Base-by-base conservation (phyloP, 2,888 invertebrate species). In the Eugnorisma glareosa region DNA sequence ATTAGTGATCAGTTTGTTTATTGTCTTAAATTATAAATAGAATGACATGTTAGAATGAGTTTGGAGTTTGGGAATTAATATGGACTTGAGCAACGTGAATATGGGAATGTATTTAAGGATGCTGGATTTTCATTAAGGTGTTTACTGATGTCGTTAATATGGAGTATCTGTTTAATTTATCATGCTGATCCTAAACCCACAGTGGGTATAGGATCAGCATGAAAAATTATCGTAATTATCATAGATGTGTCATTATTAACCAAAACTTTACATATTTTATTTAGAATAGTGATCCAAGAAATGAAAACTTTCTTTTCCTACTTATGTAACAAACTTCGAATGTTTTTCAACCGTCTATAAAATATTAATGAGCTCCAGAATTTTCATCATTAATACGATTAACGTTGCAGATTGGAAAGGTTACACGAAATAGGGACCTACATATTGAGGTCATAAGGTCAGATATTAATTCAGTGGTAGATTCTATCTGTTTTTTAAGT, bases 1-100 rank as follows among this genome's bases (percentile, higher is more conserved):
- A 61, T 61, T 24, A 61, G 43, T 61, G 57, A 63, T 71, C 37
- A 63, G 68, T 75, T 75, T 86, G 77, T 86, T 87, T 87, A 70
- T 51, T 70, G 61, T 72, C 0, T 24, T 24, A 59, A 64, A 64
- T 72, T 70, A 67, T 73, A 73, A 82, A 82, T 73, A 81, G 2
- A 67, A 59, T 72, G 37, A 28, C 57, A 48, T 61, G 63, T 69
- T 69, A 37, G 28, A 63, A 28, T n/a, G 37, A 18, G n/a, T n/a
- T n/a, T n/a, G n/a, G 66, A 51, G 31, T 54, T 61, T 40, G 15
- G 35, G 5, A 51, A 51, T 67, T 31, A 71, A 67, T 67, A 15
- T 28, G 43, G 59, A 48, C 28, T 18, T 10, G 6, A 28, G 43
- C 31, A 45, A 54, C 21, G 40, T 54, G 8, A 11, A 24, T 24